Conservation (phyloP, 1,140 invertebrate species). For the Polypedilum vanderplanki region DNA sequence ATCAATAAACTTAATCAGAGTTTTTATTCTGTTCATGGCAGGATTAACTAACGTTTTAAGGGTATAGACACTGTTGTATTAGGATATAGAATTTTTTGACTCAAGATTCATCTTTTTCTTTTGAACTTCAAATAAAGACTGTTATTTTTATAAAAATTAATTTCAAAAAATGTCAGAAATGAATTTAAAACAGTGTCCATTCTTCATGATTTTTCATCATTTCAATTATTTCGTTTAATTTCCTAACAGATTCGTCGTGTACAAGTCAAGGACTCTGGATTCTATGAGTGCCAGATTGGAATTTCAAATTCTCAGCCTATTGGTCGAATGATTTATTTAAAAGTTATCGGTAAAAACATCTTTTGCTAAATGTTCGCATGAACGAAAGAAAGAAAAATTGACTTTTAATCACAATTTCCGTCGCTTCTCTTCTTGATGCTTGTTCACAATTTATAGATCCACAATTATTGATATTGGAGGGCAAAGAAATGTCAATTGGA, state of each 20-base stretch:
- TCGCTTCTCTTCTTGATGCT: neutral
- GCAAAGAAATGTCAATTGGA: neutral
- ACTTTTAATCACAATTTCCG: constrained; percentile 21
- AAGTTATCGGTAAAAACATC: neutral
- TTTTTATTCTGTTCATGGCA: no score
- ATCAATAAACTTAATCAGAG: no score
- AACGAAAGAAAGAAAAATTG: neutral
- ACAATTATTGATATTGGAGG: neutral
- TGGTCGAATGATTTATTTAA: constrained; percentile 15
- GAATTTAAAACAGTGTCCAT: no score
- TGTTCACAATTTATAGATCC: neutral
- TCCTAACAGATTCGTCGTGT: neutral
- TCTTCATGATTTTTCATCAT: neutral
- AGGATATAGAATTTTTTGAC: no score
- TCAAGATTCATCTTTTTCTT: no score
- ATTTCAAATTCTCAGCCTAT: neutral
- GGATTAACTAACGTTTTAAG: no score
- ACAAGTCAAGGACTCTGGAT: neutral
- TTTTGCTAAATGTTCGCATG: neutral
- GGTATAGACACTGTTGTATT: no score
- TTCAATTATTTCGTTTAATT: neutral
- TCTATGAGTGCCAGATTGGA: neutral
- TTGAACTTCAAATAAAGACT: no score
- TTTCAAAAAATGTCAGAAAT: no score
- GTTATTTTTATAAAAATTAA: no score